Conservation (phyloP, 2,888 invertebrate genomes). For the Teleiodes luculella region DNA sequence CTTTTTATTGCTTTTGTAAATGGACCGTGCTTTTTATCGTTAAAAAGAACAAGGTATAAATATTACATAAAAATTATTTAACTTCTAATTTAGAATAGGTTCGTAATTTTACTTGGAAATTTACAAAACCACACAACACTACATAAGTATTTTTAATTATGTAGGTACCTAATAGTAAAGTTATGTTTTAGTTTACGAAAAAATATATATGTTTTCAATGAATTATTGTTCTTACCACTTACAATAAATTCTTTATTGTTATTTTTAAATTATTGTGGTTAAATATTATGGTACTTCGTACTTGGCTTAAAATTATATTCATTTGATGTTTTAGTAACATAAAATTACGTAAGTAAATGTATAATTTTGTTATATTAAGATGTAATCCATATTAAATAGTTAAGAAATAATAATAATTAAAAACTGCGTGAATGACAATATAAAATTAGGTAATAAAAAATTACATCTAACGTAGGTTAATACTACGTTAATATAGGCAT, state of each 20-base stretch:
- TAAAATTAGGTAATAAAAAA: slow-evolving; percentile 21
- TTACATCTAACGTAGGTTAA: neutral
- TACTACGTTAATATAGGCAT: slow-evolving; percentile 19
- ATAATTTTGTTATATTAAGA: slow-evolving; percentile 1
- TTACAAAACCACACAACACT: too few relatives aligned
- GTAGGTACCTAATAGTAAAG: too few relatives aligned
- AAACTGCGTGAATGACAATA: slow-evolving; percentile 62
- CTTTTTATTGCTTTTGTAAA: too few relatives aligned
- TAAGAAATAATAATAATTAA: slow-evolving; percentile 21
- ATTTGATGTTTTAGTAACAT: neutral
- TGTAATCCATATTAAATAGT: neutral
- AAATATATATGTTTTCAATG: too few relatives aligned
- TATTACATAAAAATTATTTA: too few relatives aligned
- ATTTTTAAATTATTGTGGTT: neutral
- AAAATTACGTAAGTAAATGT: neutral
- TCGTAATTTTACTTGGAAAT: too few relatives aligned
- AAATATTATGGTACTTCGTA: slow-evolving; percentile 17
- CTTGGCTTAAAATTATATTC: slow-evolving; percentile 36
- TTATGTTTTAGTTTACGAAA: too few relatives aligned
- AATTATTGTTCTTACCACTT: neutral
- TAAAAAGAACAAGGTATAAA: too few relatives aligned
- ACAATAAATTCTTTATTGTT: neutral
- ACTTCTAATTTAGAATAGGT: too few relatives aligned
- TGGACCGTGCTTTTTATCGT: too few relatives aligned
- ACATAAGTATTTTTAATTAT: too few relatives aligned